phyloP scores from a whole-genome alignment of 2,797 vertebrate species.

The Clarias pachynema region DNA sequence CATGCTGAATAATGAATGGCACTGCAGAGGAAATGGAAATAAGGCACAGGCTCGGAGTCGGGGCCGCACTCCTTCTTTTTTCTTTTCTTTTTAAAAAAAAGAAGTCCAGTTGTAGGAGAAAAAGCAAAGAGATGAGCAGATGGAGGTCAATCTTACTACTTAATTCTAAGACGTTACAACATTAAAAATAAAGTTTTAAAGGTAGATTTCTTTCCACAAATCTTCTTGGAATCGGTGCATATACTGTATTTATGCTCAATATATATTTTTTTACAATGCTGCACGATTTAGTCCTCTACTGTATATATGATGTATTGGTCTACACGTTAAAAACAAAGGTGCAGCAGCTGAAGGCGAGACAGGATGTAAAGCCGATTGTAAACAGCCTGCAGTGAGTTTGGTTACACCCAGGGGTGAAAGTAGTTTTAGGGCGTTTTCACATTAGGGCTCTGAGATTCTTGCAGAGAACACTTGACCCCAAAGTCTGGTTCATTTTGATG shows the following conservation, averaged over 20 bases:
- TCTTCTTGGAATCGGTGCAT: not conserved
- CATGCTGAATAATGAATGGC: slow-evolving; percentile 45
- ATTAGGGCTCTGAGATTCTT: no score
- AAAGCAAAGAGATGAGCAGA: not conserved
- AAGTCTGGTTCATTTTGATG: no score
- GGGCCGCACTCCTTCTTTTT: not conserved
- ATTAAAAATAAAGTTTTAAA: not conserved
- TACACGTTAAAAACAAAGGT: not conserved
- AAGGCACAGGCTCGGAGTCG: slow-evolving; percentile 22
- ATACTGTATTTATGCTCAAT: not conserved
- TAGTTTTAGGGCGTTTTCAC: no score
- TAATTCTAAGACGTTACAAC: not conserved
- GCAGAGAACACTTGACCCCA: no score
- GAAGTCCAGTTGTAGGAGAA: not conserved
- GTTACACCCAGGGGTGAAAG: no score
- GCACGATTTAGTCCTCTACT: not conserved
- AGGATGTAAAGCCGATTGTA: not conserved
- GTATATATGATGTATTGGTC: not conserved
- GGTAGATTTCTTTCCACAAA: not conserved
- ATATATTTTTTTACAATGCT: not conserved
- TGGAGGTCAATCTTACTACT: no score
- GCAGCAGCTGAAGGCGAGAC: not conserved
- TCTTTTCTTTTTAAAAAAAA: not conserved
- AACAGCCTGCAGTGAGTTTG: no score
- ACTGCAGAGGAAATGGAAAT: slow-evolving; percentile 43